These are phyloP conservation scores for Thaleichthys pacificus DNA, from an alignment of 2,797 vertebrate species.

Conservation along the genomic window DNA sequence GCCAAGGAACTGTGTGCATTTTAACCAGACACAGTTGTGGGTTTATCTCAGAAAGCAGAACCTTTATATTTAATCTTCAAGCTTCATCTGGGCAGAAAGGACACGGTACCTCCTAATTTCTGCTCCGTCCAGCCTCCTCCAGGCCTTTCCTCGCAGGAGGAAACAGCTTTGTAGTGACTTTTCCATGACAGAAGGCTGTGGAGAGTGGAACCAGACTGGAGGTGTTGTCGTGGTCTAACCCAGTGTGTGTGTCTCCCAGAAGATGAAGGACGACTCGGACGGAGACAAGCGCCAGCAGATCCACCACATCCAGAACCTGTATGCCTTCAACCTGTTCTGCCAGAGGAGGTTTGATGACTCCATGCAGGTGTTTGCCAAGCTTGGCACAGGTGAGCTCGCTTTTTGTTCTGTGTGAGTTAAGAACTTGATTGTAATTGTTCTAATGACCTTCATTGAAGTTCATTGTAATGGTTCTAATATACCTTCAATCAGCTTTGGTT, in stretches of 20 bases:
- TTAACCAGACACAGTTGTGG: no score
- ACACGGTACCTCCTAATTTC: conserved; percentile 16
- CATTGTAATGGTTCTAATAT: background rate
- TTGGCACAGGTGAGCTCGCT: conserved; percentile 90
- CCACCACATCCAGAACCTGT: conserved; percentile 98
- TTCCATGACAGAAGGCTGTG: background rate
- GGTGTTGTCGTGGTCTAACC: background rate
- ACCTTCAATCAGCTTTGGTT: no score
- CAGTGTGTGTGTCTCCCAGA: conserved; percentile 62
- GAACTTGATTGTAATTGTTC: background rate
- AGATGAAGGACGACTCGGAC: conserved; percentile 99
- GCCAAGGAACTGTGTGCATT: no score
- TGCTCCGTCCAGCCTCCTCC: background rate
- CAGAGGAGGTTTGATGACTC: conserved; percentile 99
- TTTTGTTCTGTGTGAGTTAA: background rate
- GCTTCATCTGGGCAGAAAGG: background rate
- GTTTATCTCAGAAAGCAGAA: no score
- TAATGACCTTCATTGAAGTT: background rate
- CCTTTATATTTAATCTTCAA: conserved; percentile 22
- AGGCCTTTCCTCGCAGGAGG: background rate
- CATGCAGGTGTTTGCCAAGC: conserved; percentile 98
- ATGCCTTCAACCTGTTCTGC: conserved; percentile 97
- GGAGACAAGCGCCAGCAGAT: conserved; percentile 96
- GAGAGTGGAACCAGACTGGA: background rate
- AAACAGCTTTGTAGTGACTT: background rate